Percentiles rank a stretch among this genome's conserved stretches.
Evolutionary conservation across 2,113 vertebrate species (phyloP).

Genomic region (Eulacestoma nigropectus): DNA sequence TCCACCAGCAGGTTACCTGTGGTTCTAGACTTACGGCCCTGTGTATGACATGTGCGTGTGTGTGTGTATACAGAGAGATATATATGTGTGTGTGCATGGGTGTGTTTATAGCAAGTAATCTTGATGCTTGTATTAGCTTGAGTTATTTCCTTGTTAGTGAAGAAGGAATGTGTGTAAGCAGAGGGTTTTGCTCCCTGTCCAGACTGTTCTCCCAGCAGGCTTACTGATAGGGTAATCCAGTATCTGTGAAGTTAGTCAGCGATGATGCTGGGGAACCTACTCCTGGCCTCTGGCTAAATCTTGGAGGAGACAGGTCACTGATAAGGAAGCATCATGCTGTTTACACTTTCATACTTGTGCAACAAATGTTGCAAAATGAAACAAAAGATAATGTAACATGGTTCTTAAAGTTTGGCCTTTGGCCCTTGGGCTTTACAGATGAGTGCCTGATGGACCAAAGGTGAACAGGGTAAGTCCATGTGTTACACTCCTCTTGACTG

Average conservation of each 20-base stretch:
- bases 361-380: background rate
- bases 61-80: fast-evolving
- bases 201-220: background rate
- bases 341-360: background rate
- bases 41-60: fast-evolving
- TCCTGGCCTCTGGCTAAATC: background rate
- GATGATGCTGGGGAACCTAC: background rate
- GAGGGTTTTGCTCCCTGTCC: background rate
- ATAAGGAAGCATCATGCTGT: background rate
- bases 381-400: background rate
- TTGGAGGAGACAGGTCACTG: background rate
- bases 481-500: background rate
- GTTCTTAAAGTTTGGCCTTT: background rate
- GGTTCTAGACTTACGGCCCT: background rate
- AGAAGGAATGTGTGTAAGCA: background rate
- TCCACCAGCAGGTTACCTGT: background rate
- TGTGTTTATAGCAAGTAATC: background rate
- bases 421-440: background rate
- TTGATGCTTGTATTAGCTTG: background rate
- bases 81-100: fast-evolving
- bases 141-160: background rate
- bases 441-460: background rate
- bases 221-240: background rate
- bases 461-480: background rate
- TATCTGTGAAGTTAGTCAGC: background rate